Evolutionary conservation across 2,113 vertebrate genomes (phyloP).

Genomic region (Otus sunia): DNA sequence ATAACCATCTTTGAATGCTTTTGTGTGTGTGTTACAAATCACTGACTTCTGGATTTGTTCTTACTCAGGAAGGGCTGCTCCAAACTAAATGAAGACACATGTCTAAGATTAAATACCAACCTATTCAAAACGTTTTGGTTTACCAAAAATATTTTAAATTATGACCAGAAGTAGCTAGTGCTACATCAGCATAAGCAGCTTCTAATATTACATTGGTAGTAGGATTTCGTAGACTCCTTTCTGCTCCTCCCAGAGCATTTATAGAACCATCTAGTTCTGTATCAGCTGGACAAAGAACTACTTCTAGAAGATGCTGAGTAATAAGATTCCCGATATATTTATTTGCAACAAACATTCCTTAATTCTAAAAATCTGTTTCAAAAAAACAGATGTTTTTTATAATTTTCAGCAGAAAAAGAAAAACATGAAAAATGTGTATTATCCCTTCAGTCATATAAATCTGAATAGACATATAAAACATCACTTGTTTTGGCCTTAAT

Average conservation of each 20-base stretch:
- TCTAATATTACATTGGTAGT: constrained; percentile 32
- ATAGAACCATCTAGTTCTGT: constrained; percentile 17
- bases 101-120: not conserved
- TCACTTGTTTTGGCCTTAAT: not conserved
- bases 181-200: constrained; percentile 26
- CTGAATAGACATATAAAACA: not conserved
- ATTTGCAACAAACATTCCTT: not conserved
- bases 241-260: constrained; percentile 5
- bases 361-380: not conserved
- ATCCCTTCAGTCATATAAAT: not conserved
- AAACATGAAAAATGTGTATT: not conserved
- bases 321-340: not conserved
- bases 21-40: not conserved
- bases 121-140: not conserved
- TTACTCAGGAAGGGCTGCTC: not conserved
- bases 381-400: not conserved
- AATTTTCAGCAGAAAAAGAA: not conserved
- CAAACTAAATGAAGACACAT: not conserved
- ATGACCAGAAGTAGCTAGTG: constrained; percentile 42
- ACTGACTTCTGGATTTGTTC: not conserved
- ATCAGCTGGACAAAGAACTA: constrained; percentile 31
- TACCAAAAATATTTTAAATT: not conserved
- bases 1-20: not conserved
- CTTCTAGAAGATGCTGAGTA: constrained; percentile 23
- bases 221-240: constrained; percentile 44